Percentiles rank a stretch among this genome's conserved stretches.
Evolutionary conservation across 2,888 invertebrate genomes (phyloP).

Genomic region (Polyommatus iphigenia): DNA sequence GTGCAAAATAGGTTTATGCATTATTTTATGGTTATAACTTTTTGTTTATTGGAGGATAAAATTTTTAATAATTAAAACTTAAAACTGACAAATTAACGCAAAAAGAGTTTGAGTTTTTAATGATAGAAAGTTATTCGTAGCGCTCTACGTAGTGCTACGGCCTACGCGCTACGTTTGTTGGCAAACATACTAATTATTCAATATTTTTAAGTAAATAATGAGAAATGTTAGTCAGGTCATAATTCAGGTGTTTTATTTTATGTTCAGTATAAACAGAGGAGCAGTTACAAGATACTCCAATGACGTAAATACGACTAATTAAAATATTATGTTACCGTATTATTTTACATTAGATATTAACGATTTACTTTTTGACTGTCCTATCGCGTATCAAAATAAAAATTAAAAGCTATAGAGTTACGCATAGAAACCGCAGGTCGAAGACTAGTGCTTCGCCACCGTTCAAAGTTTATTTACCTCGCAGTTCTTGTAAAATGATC

Average conservation of each 20-base stretch:
- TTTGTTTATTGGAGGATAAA: too few species aligned
- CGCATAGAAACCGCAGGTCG: constrained; percentile 10
- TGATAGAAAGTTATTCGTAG: background rate
- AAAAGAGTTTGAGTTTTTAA: background rate
- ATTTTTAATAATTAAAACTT: background rate
- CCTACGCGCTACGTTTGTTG: background rate
- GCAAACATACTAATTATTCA: background rate
- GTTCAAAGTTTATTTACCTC: background rate
- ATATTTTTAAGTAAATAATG: background rate
- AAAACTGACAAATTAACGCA: background rate
- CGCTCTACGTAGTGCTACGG: background rate
- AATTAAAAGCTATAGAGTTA: background rate
- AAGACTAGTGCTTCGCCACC: background rate
- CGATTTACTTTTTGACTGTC: background rate
- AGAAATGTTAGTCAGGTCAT: background rate
- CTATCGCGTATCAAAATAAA: constrained; percentile 8
- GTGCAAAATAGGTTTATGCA: constrained; percentile 51
- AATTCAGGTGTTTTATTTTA: constrained; percentile 13
- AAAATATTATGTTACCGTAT: background rate
- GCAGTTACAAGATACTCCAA: background rate
- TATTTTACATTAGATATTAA: constrained; percentile 3
- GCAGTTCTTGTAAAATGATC: background rate
- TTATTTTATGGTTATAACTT: constrained; percentile 18
- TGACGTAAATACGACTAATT: background rate
- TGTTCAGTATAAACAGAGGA: background rate